Evolutionary conservation across 1,140 invertebrate genomes (phyloP).

Genomic region (Ips nitidus): DNA sequence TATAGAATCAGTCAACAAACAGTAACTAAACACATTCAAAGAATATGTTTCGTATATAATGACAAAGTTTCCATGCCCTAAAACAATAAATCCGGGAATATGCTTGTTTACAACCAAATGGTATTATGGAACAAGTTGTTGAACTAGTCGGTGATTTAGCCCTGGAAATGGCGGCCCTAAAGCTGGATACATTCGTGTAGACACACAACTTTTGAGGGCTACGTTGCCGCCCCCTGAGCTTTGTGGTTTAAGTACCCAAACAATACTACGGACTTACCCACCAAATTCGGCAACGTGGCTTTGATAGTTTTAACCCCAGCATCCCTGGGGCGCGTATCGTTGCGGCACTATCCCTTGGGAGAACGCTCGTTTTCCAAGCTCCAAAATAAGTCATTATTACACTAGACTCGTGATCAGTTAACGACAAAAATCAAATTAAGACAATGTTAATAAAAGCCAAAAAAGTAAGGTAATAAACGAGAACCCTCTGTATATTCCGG

Average conservation of each 20-base stretch:
- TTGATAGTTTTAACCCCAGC: no score
- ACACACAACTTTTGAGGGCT: slow-evolving; percentile 7
- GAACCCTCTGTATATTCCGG: slow-evolving; percentile 3
- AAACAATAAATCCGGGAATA: slow-evolving; percentile 34
- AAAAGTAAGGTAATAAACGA: no score
- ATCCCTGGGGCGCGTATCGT: no score
- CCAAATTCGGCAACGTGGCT: no score
- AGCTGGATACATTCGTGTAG: slow-evolving; percentile 34
- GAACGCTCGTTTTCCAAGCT: no score
- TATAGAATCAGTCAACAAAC: no score
- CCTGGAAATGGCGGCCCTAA: slow-evolving; percentile 25
- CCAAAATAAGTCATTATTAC: no score
- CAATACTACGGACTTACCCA: not conserved
- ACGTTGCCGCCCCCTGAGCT: slow-evolving; percentile 24
- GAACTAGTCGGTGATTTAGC: slow-evolving; percentile 35
- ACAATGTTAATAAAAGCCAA: no score
- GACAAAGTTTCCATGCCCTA: slow-evolving; percentile 21
- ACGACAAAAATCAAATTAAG: no score
- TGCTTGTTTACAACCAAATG: slow-evolving; percentile 37
- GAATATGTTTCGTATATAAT: not conserved
- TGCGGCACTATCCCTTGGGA: no score
- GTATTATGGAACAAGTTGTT: slow-evolving; percentile 37
- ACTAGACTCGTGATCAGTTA: no score
- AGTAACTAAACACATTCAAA: no score
- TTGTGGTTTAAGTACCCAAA: not conserved